phyloP scores from a whole-genome alignment of 1,140 invertebrate species.

The Bombus sibiricus region DNA sequence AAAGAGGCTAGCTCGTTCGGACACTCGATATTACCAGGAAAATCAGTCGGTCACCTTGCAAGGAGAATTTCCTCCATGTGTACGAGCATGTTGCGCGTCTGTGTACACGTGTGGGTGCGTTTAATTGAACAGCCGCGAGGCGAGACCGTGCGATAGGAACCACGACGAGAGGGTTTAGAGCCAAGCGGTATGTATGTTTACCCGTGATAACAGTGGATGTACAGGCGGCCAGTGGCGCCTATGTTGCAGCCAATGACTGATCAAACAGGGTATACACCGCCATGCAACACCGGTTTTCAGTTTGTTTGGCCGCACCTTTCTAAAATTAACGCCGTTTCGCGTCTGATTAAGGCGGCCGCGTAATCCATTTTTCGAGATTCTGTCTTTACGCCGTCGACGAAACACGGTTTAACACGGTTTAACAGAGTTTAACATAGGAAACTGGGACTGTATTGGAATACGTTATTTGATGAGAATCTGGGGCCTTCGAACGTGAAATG shows the following conservation, averaged over 20 bases:
- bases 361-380: neutral
- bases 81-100: neutral
- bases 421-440: neutral
- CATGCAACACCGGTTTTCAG: conserved; percentile 24
- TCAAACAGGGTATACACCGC: conserved; percentile 36
- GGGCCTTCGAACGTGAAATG: neutral
- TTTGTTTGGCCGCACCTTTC: conserved; percentile 31
- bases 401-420: neutral
- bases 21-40: conserved; percentile 28
- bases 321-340: conserved; percentile 38
- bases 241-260: conserved; percentile 35
- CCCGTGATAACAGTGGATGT: conserved; percentile 53
- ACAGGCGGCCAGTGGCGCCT: conserved; percentile 51
- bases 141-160: conserved; percentile 13
- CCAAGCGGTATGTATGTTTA: conserved; percentile 53
- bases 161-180: conserved; percentile 49
- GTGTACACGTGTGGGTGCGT: neutral
- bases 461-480: neutral
- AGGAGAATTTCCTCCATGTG: conserved; percentile 17
- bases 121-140: conserved; percentile 14
- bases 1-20: neutral
- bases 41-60: conserved; percentile 30
- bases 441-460: neutral
- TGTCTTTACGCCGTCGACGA: conserved; percentile 1
- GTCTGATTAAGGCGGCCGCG: neutral